Conservation (phyloP, 1,140 invertebrate genomes). For the Drosophila nikananu region DNA sequence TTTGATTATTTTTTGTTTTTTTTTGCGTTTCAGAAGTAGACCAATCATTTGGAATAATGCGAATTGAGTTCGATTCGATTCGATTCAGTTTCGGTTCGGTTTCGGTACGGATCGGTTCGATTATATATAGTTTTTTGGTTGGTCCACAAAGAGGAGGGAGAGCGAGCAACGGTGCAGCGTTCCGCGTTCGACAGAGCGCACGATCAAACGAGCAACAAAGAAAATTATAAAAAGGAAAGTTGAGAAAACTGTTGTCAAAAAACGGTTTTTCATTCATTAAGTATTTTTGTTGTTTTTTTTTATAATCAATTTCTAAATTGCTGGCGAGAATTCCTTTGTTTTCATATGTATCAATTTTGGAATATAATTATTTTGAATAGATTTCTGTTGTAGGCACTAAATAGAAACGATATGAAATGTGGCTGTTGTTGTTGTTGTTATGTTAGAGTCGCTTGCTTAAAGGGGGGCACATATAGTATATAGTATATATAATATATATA, state of each 20-base stretch:
- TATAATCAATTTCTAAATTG: slow-evolving; percentile 48
- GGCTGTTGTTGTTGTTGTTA: slow-evolving; percentile 78
- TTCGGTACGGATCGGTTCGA: slow-evolving; percentile 25
- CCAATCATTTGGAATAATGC: slow-evolving; percentile 66
- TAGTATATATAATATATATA: not conserved
- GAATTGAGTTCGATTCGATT: slow-evolving; percentile 48
- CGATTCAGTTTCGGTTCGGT: slow-evolving; percentile 37
- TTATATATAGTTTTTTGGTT: slow-evolving; percentile 41
- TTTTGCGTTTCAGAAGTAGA: slow-evolving; percentile 55
- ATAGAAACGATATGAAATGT: slow-evolving; percentile 81
- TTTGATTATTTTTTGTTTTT: slow-evolving; percentile 34
- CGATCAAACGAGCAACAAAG: slow-evolving; percentile 84
- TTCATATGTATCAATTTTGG: slow-evolving; percentile 35
- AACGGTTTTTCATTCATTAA: slow-evolving; percentile 47
- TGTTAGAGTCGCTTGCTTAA: slow-evolving; percentile 63
- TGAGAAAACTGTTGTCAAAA: slow-evolving; percentile 62
- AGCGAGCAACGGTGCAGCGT: slow-evolving; percentile 85
- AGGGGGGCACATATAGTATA: slow-evolving; percentile 9
- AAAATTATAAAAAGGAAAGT: slow-evolving; percentile 82
- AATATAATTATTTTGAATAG: slow-evolving; percentile 30
- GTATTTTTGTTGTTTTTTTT: slow-evolving; percentile 15
- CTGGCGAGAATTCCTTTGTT: slow-evolving; percentile 54
- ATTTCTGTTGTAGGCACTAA: slow-evolving; percentile 38
- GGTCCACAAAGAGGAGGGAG: slow-evolving; percentile 73
- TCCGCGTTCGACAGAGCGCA: slow-evolving; percentile 87